phyloP scores from a whole-genome alignment of 2,113 vertebrate species.

The Semicossyphus pulcher region DNA sequence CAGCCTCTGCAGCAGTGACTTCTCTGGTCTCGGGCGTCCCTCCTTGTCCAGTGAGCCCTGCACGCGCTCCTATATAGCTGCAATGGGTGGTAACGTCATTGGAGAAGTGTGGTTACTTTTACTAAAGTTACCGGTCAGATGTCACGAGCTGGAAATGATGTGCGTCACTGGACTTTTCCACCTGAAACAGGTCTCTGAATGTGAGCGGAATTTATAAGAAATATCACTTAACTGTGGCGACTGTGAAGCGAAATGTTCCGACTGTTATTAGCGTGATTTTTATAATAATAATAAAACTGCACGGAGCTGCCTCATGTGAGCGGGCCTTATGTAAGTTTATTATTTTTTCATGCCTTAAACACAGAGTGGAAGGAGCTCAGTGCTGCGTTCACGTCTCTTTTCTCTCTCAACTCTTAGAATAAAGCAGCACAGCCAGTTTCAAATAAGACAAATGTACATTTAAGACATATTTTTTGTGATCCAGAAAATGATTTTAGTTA shows the following conservation, averaged over 20 bases:
- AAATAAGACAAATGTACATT: not conserved
- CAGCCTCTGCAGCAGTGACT: slow-evolving; percentile 12
- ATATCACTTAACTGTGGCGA: too few species aligned
- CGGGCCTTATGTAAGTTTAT: not conserved
- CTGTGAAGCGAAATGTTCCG: not conserved
- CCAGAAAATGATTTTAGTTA: not conserved
- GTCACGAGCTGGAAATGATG: not conserved
- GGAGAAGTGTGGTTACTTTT: slow-evolving; percentile 16
- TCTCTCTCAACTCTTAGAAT: too few species aligned
- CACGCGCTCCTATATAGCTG: slow-evolving; percentile 81
- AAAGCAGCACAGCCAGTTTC: not conserved
- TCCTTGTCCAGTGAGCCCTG: slow-evolving; percentile 33
- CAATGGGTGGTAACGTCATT: slow-evolving; percentile 51
- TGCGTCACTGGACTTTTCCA: slow-evolving; percentile 31
- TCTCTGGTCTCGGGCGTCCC: slow-evolving; percentile 21
- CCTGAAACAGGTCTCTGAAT: too few species aligned
- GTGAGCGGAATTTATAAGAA: not conserved
- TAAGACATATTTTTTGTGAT: not conserved
- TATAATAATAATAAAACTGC: not conserved
- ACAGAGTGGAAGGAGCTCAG: not conserved
- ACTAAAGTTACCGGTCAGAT: not conserved
- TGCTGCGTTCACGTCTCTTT: not conserved
- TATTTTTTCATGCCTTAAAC: not conserved
- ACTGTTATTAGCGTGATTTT: not conserved
- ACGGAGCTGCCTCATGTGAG: not conserved